Percentiles rank a stretch among this genome's conserved stretches.
phyloP scores from a whole-genome alignment of 2,797 vertebrate species.

The Spinus pinus region DNA sequence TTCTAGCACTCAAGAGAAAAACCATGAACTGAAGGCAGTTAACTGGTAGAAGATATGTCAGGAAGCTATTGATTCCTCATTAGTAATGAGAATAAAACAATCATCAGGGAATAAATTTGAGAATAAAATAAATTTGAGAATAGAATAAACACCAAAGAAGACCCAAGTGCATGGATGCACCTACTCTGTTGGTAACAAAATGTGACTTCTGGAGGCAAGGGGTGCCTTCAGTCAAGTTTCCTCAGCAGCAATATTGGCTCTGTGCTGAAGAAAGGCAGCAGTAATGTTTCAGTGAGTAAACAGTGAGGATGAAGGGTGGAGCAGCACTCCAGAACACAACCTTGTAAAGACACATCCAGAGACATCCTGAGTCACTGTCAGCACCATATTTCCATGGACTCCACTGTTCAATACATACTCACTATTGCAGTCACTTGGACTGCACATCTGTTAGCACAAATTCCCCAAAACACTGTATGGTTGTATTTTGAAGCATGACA shows the following conservation, averaged over 20 bases:
- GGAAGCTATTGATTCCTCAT: background rate
- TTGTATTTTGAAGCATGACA: background rate
- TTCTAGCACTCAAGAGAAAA: background rate
- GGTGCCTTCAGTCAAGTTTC: background rate
- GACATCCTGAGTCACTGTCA: background rate
- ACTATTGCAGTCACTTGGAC: background rate
- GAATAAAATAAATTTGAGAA: background rate
- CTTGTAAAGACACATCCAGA: background rate
- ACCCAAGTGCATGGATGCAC: background rate
- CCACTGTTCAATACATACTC: background rate
- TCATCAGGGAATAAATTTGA: background rate
- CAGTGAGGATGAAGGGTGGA: background rate
- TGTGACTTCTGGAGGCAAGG: background rate
- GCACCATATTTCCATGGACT: background rate
- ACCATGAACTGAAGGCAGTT: background rate
- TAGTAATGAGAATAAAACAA: background rate
- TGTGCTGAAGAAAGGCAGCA: background rate
- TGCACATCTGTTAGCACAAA: background rate
- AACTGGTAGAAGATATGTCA: background rate
- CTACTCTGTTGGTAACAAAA: background rate
- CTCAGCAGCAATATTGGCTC: background rate
- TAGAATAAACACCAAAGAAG: background rate
- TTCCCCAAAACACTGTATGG: background rate
- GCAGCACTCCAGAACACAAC: background rate
- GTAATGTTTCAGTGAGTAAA: rapidly evolving